Evolutionary conservation across 1,140 invertebrate genomes (phyloP), one percentile per base, ranked within the genome.

Genomic region (Mesaphorura yosii): DNA sequence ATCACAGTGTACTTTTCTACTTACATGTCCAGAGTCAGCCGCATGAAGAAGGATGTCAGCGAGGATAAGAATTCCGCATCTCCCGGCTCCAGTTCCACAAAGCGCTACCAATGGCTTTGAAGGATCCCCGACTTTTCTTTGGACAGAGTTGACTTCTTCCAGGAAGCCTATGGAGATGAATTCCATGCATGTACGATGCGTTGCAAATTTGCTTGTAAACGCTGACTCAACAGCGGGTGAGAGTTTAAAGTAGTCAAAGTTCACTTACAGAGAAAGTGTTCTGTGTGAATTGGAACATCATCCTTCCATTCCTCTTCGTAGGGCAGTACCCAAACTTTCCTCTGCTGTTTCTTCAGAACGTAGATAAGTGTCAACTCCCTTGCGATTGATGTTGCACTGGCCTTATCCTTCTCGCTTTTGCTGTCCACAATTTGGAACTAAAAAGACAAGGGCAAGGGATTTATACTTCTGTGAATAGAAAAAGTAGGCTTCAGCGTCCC

Each of bases 11-110:
- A 41, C 25, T 20, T 28, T 20, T 46, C 19, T 4, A 64, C 66
- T 68, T 68, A 86, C 84, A 76, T 87, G 82, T 70, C 88, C 89
- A 65, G 86, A 81, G 71, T 89, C 85, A n/a, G 89, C 70, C 44
- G 84, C 85, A 67, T 86, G 84, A 19, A 88, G 76, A 62, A 92
- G 73, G 44, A 88, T 72, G 69, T 88, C 83, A 25, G 79, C 78
- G 12, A 86, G 73, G 27, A 91, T 78, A n/a, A 85, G 79, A 3
- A 86, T 75, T 6, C 84, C 84, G 25, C 81, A 78, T 29, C 82
- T 72, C 1, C 81, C 81, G 20, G 81, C 79, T 38, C 82, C 82
- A 31, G 78, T 76, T 23, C 75, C 76, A 64, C 83, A 84, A 64
- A 83, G 78, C 25, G 86, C 75, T 25, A 82, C 68, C 38, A 83